Evolutionary conservation across 1,140 invertebrate genomes (phyloP), one percentile per base, ranked within the genome.

Genomic region (Atta colombica): DNA sequence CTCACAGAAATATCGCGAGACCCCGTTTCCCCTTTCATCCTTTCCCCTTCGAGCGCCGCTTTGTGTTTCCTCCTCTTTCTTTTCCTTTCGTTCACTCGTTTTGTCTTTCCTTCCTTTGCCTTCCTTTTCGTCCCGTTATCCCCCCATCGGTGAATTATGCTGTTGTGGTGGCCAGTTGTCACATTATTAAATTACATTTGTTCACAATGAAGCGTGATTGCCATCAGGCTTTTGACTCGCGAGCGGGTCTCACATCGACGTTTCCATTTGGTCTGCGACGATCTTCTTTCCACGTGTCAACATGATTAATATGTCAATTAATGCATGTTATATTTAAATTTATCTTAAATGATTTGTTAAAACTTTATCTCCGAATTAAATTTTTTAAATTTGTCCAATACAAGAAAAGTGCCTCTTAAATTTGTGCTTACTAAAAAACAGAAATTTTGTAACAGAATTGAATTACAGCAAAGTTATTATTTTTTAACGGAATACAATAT

Each of bases 181-280:
- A 91, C 85, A 68, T 90, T 91, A 91, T 91, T 91, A 91, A 86
- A 91, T 91, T 91, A 90, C 87, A 78, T 91, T 91, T 88, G 87
- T 85, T 90, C 81, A 88, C 84, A 90, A 91, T 88, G 75, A 86
- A 72, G 78, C 86, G 78, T 77, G 90, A 91, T 91, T 91, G 88
- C 87, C 75, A 51, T 78, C 85, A 61, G 78, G 78, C 88, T 87
- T 90, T 91, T 89, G 84, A 78, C 85, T 85, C 69, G 58, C 69
- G 55, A 49, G 77, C 51, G 45, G 49, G 49, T 55, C 77, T 39
- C 55, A 16, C 58, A 51, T 72, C 72, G 78, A 55, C 45, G 51
- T 55, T 66, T 53, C 51, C 58, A 82, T 21, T 69, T 51, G 71
- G 66, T 31, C 53, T 45, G 58, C 60, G 77, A 71, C 35, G 55